phyloP scores from a whole-genome alignment of 2,888 invertebrate species.

The Tenthredo scrophulariae region DNA sequence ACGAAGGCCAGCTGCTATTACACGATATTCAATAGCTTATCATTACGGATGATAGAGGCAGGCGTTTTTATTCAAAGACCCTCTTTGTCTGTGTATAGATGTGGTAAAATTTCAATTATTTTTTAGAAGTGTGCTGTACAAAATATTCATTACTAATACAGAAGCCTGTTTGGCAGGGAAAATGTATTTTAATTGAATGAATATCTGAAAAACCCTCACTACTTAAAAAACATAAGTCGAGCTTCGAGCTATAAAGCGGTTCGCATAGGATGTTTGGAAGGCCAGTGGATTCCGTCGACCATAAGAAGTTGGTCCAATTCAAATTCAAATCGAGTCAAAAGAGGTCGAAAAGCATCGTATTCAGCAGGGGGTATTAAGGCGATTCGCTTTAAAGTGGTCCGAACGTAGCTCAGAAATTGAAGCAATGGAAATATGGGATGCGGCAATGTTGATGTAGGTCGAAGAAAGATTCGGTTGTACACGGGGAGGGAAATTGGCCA shows the following conservation, averaged over 20 bases:
- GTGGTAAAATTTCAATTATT: background rate
- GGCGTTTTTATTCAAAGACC: background rate
- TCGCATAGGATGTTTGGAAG: slow-evolving; percentile 6
- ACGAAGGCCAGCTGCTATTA: background rate
- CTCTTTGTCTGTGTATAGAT: background rate
- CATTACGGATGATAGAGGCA: background rate
- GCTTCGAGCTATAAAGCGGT: background rate
- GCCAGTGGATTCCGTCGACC: background rate
- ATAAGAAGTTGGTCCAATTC: slow-evolving; percentile 14
- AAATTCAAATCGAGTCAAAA: slow-evolving; percentile 28
- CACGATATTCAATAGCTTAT: background rate
- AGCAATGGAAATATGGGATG: slow-evolving; percentile 33
- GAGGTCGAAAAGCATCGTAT: slow-evolving; percentile 34
- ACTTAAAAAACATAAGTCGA: background rate
- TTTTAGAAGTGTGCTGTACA: background rate
- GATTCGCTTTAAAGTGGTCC: slow-evolving; percentile 33
- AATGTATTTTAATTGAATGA: background rate
- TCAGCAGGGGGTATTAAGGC: slow-evolving; percentile 16
- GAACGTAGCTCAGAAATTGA: slow-evolving; percentile 26
- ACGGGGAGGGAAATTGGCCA: slow-evolving; percentile 11
- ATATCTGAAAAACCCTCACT: background rate
- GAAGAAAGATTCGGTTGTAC: background rate
- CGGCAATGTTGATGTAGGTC: slow-evolving; percentile 30
- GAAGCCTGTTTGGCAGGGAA: background rate
- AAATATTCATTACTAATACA: background rate